These are phyloP conservation scores for Poeciliopsis prolifica DNA, from an alignment of 2,113 vertebrate species.

Conservation along the genomic window DNA sequence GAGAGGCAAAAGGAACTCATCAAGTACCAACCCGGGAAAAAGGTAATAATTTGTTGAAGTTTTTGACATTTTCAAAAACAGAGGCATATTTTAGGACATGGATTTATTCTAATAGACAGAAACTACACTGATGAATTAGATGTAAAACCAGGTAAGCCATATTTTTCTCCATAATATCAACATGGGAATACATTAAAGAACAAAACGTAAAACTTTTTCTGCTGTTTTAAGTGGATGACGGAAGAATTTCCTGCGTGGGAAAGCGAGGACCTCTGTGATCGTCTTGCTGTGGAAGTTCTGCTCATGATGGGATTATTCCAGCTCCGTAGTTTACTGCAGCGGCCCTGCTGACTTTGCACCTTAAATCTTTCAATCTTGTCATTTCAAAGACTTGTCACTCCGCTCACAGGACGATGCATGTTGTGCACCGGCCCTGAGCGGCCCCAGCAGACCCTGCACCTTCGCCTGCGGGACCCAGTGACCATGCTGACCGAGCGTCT, in stretches of 20 bases:
- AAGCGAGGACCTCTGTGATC: slow-evolving; percentile 27
- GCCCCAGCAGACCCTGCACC: slow-evolving; percentile 26
- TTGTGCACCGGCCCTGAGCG: slow-evolving; percentile 40
- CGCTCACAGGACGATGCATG: slow-evolving; percentile 32
- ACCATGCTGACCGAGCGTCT: slow-evolving; percentile 87
- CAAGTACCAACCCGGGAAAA: background rate
- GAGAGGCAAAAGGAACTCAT: slow-evolving; percentile 10
- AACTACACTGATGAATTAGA: background rate
- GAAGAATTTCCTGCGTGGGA: slow-evolving; percentile 23
- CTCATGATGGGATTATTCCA: slow-evolving; percentile 56
- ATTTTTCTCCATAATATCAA: background rate
- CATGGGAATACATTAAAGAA: slow-evolving; percentile 4
- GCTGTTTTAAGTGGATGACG: slow-evolving; percentile 25
- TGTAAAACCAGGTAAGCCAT: background rate
- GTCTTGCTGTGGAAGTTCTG: slow-evolving; percentile 45
- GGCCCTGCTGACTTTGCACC: background rate
- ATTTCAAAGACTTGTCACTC: background rate
- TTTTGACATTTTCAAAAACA: background rate
- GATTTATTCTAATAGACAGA: background rate
- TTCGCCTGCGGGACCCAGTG: slow-evolving; percentile 73
- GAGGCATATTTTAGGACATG: background rate
- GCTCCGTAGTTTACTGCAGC: slow-evolving; percentile 14
- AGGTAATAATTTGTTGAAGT: slow-evolving; percentile 45
- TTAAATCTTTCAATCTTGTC: background rate
- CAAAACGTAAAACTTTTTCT: slow-evolving; percentile 14